Evolutionary conservation across 2,797 vertebrate genomes (phyloP).

Genomic region (Pelochelys cantorii): DNA sequence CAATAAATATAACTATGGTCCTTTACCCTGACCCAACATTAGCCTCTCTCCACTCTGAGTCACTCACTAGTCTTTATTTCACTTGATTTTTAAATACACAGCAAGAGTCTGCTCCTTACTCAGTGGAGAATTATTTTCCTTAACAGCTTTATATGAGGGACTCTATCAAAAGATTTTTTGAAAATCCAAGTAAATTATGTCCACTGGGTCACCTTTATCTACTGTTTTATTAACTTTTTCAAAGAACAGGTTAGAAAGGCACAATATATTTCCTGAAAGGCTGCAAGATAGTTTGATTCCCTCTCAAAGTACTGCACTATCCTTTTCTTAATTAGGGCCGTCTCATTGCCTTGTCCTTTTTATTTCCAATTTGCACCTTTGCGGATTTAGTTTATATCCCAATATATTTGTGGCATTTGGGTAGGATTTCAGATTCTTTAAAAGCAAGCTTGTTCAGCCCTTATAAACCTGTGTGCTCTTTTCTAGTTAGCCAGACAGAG

Average conservation of each 20-base stretch:
- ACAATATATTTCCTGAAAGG: not conserved
- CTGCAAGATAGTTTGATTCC: not conserved
- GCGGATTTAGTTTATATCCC: slow-evolving; percentile 13
- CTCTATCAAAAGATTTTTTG: not conserved
- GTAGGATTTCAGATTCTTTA: slow-evolving; percentile 43
- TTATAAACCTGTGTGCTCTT: not conserved
- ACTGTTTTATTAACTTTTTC: slow-evolving; percentile 61
- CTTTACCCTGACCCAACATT: not conserved
- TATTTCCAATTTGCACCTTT: slow-evolving; percentile 40
- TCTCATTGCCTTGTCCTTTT: slow-evolving; percentile 15
- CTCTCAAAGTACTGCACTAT: not conserved
- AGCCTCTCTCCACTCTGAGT: not conserved
- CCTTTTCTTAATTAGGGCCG: slow-evolving; percentile 24
- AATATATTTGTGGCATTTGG: slow-evolving; percentile 8
- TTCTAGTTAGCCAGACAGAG: not conserved
- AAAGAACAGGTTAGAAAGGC: slow-evolving; percentile 7
- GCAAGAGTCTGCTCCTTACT: not conserved
- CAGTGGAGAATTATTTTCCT: slow-evolving; percentile 44
- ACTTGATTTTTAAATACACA: slow-evolving; percentile 35
- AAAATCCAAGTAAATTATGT: slow-evolving; percentile 56
- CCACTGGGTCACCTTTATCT: slow-evolving; percentile 39
- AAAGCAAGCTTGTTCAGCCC: slow-evolving; percentile 12
- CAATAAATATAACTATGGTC: not conserved
- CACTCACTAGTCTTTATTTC: slow-evolving; percentile 17
- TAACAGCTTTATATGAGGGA: slow-evolving; percentile 25